These are phyloP conservation scores for Nemurella pictetii DNA, from an alignment of 2,888 invertebrate species.

Conservation along the genomic window DNA sequence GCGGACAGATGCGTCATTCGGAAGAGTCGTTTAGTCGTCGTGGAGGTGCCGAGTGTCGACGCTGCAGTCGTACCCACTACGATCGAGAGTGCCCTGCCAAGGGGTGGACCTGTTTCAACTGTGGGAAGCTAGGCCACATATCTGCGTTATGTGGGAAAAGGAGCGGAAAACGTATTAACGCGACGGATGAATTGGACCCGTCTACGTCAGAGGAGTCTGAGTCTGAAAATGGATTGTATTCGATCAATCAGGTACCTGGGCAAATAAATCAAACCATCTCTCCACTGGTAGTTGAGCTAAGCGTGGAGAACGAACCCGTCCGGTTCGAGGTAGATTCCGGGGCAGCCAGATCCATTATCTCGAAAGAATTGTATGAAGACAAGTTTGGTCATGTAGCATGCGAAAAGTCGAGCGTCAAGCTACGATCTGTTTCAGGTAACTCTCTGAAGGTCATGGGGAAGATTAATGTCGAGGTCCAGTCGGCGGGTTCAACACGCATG, in stretches of 20 bases:
- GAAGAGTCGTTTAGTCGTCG: too few relatives aligned
- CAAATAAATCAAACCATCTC: neutral
- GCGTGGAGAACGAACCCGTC: neutral
- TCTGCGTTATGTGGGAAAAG: neutral
- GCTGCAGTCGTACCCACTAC: neutral
- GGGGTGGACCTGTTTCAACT: neutral
- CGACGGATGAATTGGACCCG: neutral
- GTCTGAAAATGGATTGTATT: neutral
- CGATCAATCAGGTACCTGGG: too few relatives aligned
- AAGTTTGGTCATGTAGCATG: neutral
- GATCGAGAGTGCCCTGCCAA: neutral
- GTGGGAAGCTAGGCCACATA: neutral
- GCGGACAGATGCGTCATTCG: neutral
- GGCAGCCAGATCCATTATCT: too few relatives aligned
- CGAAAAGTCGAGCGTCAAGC: neutral
- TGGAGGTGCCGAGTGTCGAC: neutral
- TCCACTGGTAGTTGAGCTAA: neutral
- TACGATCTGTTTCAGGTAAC: neutral
- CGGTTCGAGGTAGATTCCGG: neutral
- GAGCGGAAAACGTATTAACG: neutral
- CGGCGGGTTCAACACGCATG: neutral
- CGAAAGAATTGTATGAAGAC: neutral
- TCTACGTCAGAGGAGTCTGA: neutral
- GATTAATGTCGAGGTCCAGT: neutral
- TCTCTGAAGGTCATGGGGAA: neutral